These are phyloP conservation scores for Silurus aristotelis DNA, from an alignment of 2,797 vertebrate species.

Conservation along the genomic window DNA sequence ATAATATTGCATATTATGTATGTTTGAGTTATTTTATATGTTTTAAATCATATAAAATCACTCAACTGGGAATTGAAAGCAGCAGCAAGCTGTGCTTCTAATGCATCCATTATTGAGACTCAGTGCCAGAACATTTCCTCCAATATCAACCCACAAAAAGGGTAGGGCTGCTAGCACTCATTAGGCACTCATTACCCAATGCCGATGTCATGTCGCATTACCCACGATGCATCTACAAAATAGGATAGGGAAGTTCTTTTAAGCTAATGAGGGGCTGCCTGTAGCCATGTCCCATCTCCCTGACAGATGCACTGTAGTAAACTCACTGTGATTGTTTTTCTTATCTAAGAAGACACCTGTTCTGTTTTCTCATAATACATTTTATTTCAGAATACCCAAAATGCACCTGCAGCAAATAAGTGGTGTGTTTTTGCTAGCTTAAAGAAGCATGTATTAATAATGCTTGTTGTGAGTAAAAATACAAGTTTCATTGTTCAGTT, in stretches of 20 bases:
- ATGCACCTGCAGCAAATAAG: not conserved
- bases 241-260: constrained; percentile 20
- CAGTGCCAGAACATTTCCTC: constrained; percentile 67
- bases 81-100: constrained; percentile 9
- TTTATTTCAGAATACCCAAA: not conserved
- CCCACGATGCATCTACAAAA: constrained; percentile 28
- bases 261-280: constrained; percentile 38
- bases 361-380: not conserved
- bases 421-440: not conserved
- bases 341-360: not conserved
- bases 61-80: not conserved
- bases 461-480: not conserved
- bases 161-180: constrained; percentile 23
- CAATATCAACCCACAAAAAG: constrained; percentile 63
- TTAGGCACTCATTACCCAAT: constrained; percentile 20
- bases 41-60: not conserved
- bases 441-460: not conserved
- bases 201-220: constrained; percentile 31
- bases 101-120: constrained; percentile 70
- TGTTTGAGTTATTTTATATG: not conserved
- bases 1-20: not conserved
- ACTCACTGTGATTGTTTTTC: not conserved
- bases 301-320: not conserved
- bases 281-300: not conserved
- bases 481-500: not conserved